Evolutionary conservation across 2,113 vertebrate genomes (phyloP), one percentile per base, ranked within the genome.

Genomic region (Scomber colias): DNA sequence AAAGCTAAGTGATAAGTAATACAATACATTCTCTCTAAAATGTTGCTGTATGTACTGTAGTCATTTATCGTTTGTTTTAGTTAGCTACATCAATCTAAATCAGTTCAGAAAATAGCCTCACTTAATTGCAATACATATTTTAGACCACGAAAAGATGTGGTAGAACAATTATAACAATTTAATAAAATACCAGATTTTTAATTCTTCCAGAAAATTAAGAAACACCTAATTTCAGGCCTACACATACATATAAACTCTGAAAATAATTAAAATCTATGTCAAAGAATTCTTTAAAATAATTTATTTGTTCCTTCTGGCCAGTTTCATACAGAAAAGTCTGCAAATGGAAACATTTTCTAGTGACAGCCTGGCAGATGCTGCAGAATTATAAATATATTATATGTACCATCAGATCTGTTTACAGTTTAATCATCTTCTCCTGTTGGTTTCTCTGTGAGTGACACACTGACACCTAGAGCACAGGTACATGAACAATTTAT

Each of bases 401-500:
- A 21, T 51, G 19, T 21, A 60, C 0, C 9, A 40, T 71, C 54
- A 50, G 71, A 57, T 62, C 53, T 57, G 24, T n/a, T 48, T 63
- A 24, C 3, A 59, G 27, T 62, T 31, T 27, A 14, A 16, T 67
- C n/a, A 19, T 17, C 3, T 51, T 50, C 11, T 30, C 44, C 7
- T 81, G 14, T 63, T 81, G 17, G 14, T 40, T 49, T 69, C 40
- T 10, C 16, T 40, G 5, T 64, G 77, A 79, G 13, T 62, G 61
- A 88, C 66, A 88, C 69, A 63, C 70, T 51, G 79, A 88, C 74
- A 77, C 55, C 19, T 24, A 11, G 27, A 77, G 64, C 77, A 82
- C 61, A 87, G 66, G 77, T 91, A 91, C 53, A 91, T 84, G 65
- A 89, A 88, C 72, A 89, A 31, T 94, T 94, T 94, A 94, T 94